Percentiles rank a stretch among this genome's conserved stretches.
phyloP scores from a whole-genome alignment of 2,888 invertebrate genomes.

The Altica lythri region DNA sequence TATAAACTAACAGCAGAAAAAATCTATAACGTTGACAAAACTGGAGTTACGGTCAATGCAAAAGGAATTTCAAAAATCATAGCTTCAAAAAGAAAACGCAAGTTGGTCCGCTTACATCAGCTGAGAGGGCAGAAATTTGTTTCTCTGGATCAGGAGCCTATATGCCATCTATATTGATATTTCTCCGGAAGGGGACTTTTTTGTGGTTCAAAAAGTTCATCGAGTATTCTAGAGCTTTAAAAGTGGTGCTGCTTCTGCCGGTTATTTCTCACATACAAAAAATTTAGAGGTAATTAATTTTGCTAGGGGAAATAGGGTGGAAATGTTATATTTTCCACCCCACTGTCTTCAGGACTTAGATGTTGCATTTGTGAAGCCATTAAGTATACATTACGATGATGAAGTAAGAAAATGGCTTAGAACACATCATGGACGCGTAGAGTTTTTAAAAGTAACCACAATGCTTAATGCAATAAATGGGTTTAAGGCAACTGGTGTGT shows the following conservation, averaged over 20 bases:
- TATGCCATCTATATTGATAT: too few species aligned
- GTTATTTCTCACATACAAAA: too few species aligned
- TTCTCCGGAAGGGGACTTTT: neutral
- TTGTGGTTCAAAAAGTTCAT: too few species aligned
- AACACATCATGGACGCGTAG: neutral
- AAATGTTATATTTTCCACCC: too few species aligned
- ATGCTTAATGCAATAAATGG: neutral
- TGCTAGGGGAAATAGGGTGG: too few species aligned
- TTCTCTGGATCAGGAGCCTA: too few species aligned
- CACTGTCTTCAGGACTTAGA: too few species aligned
- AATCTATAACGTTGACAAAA: too few species aligned
- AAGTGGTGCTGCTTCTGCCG: too few species aligned
- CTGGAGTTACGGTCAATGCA: too few species aligned
- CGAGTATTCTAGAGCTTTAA: neutral
- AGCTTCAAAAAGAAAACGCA: neutral
- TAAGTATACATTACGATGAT: neutral
- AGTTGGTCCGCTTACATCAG: neutral
- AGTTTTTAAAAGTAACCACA: neutral
- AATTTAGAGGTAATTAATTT: too few species aligned
- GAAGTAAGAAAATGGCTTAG: neutral
- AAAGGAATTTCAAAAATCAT: too few species aligned
- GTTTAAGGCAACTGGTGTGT: neutral
- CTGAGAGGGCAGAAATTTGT: neutral
- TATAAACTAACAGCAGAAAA: neutral
- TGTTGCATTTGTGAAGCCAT: neutral